These are phyloP conservation scores for Teleopsis dalmanni DNA, from an alignment of 1,140 invertebrate species.

Conservation along the genomic window DNA sequence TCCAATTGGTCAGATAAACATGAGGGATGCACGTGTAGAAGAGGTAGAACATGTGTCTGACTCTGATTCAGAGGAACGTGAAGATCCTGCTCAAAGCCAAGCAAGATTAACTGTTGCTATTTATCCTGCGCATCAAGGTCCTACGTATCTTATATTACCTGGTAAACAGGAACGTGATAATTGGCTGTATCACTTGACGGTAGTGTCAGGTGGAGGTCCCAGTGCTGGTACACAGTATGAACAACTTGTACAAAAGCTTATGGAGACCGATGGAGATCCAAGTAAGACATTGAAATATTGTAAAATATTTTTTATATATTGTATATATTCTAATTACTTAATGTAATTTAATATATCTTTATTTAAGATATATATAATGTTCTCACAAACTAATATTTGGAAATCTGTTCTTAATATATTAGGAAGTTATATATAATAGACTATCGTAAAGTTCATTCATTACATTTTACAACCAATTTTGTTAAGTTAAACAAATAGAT, in stretches of 20 bases:
- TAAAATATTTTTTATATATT: too few relatives aligned
- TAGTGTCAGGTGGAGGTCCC: slow-evolving; percentile 83
- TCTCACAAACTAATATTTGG: too few relatives aligned
- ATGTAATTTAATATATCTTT: too few relatives aligned
- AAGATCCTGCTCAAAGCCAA: slow-evolving; percentile 57
- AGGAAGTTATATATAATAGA: too few relatives aligned
- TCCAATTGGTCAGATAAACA: slow-evolving; percentile 89
- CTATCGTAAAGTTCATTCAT: too few relatives aligned
- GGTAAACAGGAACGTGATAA: slow-evolving; percentile 85
- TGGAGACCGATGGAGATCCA: slow-evolving; percentile 92
- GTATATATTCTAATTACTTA: too few relatives aligned
- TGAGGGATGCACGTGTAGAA: slow-evolving; percentile 86
- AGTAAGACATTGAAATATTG: slow-evolving; percentile 57
- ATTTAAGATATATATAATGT: too few relatives aligned
- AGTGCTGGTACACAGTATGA: slow-evolving; percentile 91
- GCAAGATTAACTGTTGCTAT: slow-evolving; percentile 81
- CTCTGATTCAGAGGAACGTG: slow-evolving; percentile 81
- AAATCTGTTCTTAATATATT: too few relatives aligned
- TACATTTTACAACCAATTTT: too few relatives aligned
- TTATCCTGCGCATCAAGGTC: slow-evolving; percentile 82
- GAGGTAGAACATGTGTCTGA: slow-evolving; percentile 89
- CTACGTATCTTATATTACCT: slow-evolving; percentile 84
- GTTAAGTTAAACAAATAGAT: too few relatives aligned
- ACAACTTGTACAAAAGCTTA: slow-evolving; percentile 86
- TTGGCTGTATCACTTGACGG: slow-evolving; percentile 91